Evolutionary conservation across 2,113 vertebrate genomes (phyloP).

Genomic region (Percina caprodes): DNA sequence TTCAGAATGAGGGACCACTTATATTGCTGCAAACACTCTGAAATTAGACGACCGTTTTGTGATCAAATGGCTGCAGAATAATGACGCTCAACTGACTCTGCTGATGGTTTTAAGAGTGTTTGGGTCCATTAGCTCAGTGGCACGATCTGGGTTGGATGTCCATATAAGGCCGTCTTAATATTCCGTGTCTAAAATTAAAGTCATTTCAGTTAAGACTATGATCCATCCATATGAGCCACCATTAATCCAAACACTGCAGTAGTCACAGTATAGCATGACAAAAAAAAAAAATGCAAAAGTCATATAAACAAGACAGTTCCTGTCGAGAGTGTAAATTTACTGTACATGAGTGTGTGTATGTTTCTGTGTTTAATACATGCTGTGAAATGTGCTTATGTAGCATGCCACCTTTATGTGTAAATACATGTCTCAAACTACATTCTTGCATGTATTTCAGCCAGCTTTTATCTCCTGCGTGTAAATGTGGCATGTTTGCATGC

Average conservation of each 20-base stretch:
- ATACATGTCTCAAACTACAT: constrained; percentile 12
- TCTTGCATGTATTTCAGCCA: neutral
- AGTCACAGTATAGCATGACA: constrained; percentile 64
- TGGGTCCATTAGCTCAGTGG: constrained; percentile 53
- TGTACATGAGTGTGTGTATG: constrained; percentile 4
- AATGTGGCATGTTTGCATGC: constrained; percentile 18
- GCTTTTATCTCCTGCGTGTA: neutral
- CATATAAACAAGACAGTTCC: constrained; percentile 53
- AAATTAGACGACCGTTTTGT: neutral
- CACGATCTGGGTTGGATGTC: constrained; percentile 34
- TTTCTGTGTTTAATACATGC: neutral
- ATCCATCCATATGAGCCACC: constrained; percentile 63
- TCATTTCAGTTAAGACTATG: constrained; percentile 67
- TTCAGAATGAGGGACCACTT: constrained; percentile 2
- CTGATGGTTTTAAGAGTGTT: constrained; percentile 13
- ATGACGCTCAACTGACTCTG: constrained; percentile 8
- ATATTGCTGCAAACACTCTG: neutral
- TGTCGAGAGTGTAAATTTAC: constrained; percentile 49
- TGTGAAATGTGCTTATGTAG: neutral
- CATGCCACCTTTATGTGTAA: constrained; percentile 19
- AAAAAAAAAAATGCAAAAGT: constrained; percentile 29
- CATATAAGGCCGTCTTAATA: constrained; percentile 63
- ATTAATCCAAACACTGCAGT: constrained; percentile 59
- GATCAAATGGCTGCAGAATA: constrained; percentile 9
- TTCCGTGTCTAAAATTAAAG: constrained; percentile 59